Evolutionary conservation across 2,888 invertebrate species (phyloP).

Genomic region (Unio pictorum): DNA sequence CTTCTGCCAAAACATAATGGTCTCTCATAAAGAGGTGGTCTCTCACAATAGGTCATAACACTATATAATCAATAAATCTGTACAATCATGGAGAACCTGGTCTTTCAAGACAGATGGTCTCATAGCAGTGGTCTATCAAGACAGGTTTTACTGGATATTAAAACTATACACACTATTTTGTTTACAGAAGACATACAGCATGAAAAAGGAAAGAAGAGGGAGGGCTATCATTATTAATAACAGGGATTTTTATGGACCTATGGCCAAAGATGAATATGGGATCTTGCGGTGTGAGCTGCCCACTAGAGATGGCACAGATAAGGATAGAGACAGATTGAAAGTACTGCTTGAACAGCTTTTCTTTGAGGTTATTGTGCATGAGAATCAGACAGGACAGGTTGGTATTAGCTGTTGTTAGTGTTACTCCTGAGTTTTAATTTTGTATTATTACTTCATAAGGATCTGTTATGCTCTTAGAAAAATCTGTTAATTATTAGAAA

Average conservation of each 20-base stretch:
- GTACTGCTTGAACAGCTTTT: slow-evolving; percentile 31
- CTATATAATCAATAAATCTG: too few relatives aligned
- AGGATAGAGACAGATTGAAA: slow-evolving; percentile 24
- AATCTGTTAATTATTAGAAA: too few relatives aligned
- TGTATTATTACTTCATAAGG: too few relatives aligned
- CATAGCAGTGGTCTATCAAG: too few relatives aligned
- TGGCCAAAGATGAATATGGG: slow-evolving; percentile 14
- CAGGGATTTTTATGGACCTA: slow-evolving; percentile 27
- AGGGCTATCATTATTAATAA: slow-evolving; percentile 41
- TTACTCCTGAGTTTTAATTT: too few relatives aligned
- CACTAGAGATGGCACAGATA: slow-evolving; percentile 32
- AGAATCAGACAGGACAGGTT: slow-evolving; percentile 18
- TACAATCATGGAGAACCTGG: too few relatives aligned
- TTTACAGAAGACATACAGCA: slow-evolving; percentile 38
- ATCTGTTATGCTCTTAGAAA: too few relatives aligned
- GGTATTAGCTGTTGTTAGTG: too few relatives aligned
- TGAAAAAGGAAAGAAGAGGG: slow-evolving; percentile 33
- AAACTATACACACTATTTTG: background rate
- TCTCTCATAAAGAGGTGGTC: too few relatives aligned
- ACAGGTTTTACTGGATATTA: background rate
- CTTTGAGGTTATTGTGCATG: slow-evolving; percentile 26
- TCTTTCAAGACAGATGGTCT: too few relatives aligned
- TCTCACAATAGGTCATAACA: too few relatives aligned
- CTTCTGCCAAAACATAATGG: too few relatives aligned
- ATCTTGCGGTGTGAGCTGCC: slow-evolving; percentile 12